These are phyloP conservation scores for Agriopis leucophaearia DNA, from an alignment of 2,888 invertebrate species.

Conservation along the genomic window DNA sequence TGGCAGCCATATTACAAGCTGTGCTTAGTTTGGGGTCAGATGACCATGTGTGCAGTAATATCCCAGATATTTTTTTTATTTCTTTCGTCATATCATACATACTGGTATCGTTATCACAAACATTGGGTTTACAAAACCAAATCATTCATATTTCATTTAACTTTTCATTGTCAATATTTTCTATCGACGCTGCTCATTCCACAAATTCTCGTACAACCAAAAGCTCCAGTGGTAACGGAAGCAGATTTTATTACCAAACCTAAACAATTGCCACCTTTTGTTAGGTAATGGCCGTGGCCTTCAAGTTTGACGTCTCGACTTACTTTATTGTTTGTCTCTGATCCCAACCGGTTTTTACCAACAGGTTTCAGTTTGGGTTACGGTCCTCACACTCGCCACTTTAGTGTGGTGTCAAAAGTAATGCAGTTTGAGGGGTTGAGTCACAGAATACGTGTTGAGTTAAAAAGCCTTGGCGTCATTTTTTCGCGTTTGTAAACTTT, in stretches of 20 bases:
- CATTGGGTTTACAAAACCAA: too few species aligned
- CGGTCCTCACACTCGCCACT: conserved; percentile 17
- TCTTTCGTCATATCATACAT: too few species aligned
- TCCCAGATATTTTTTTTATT: too few species aligned
- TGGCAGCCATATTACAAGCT: too few species aligned
- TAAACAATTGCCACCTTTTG: conserved; percentile 32
- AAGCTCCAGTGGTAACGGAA: conserved; percentile 24
- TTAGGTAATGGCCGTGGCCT: conserved; percentile 40
- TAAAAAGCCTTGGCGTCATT: not conserved
- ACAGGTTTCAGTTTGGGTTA: conserved; percentile 22
- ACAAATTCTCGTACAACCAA: conserved; percentile 4
- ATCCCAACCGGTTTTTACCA: conserved; percentile 36
- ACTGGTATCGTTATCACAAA: too few species aligned
- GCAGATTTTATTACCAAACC: conserved; percentile 25
- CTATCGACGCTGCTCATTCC: not conserved
- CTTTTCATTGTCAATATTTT: not conserved
- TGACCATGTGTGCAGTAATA: too few species aligned
- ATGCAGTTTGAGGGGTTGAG: conserved; percentile 6
- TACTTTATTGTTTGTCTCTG: conserved; percentile 37
- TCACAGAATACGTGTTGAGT: too few species aligned
- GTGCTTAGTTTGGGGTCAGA: too few species aligned
- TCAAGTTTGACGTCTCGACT: conserved; percentile 31
- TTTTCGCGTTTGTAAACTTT: not conserved
- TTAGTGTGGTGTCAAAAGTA: conserved; percentile 31
- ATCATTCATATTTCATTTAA: not conserved